Evolutionary conservation across 2,797 vertebrate genomes (phyloP).

Genomic region (Esox lucius): DNA sequence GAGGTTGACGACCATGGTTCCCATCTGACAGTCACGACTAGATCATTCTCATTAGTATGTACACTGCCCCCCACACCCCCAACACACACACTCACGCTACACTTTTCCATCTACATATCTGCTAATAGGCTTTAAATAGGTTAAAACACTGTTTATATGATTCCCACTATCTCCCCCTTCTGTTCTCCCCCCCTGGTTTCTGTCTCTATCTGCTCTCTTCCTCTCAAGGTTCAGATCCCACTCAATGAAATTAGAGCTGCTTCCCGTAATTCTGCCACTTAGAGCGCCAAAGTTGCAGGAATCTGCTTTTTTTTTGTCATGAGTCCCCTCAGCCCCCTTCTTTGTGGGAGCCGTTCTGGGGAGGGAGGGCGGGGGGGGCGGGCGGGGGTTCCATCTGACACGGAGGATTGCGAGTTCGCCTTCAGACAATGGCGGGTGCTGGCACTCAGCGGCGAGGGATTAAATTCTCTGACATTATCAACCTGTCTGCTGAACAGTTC

Average conservation of each 20-base stretch:
- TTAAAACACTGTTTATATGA: neutral
- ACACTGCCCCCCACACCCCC: neutral
- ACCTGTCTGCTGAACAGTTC: conserved; percentile 44
- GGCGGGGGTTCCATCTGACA: conserved; percentile 49
- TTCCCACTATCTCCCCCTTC: neutral
- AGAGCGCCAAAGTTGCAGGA: conserved; percentile 43
- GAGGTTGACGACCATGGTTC: neutral
- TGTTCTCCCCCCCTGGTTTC: neutral
- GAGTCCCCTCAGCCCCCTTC: conserved; percentile 27
- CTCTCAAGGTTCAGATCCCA: conserved; percentile 42
- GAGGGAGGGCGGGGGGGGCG: neutral
- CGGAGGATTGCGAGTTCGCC: conserved; percentile 42
- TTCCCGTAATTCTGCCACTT: conserved; percentile 48
- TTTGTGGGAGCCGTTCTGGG: conserved; percentile 30
- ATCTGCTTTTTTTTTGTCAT: conserved; percentile 34
- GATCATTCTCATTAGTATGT: neutral
- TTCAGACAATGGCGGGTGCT: conserved; percentile 34
- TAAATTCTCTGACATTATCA: conserved; percentile 67
- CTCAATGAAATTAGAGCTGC: conserved; percentile 57
- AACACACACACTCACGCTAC: neutral
- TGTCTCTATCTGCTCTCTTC: conserved; percentile 5
- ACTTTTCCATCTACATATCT: conserved; percentile 1
- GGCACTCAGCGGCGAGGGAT: conserved; percentile 37
- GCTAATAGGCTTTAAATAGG: conserved; percentile 2
- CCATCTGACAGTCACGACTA: neutral